Evolutionary conservation across 1,140 invertebrate genomes (phyloP), one percentile per base, ranked within the genome.

Genomic region (Pissodes strobi): DNA sequence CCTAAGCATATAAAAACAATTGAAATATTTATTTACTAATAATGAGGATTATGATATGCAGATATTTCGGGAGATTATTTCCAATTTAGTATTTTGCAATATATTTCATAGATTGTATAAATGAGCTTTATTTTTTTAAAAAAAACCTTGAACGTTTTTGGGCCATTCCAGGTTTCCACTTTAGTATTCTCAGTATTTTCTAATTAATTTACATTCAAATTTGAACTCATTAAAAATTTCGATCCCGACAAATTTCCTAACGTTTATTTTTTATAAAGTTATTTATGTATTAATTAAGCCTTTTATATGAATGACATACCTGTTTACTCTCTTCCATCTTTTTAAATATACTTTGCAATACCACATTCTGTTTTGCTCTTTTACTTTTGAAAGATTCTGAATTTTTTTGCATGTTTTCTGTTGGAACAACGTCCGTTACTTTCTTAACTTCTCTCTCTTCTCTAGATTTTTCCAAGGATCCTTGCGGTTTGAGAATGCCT

Each of bases 341-440:
- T 62, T 83, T 80, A 80, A 88, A 84, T 69, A 90, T 88, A 61
- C 89, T 88, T 73, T 91, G 90, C 81, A 93, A 63, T 2, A 76
- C 77, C 0, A 79, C 72, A 51, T 79, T 78, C 49, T 78, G 77
- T 27, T 74, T 74, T 0, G 70, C 64, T 51, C 75, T 58, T 69
- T 77, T 79, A 12, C 59, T 63, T 67, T 72, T 77, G 15, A 59
- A 49, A 1, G 60, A 19, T 19, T 76, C 73, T 38, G 45, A 23
- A 60, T 71, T 70, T 41, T 62, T 69, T 30, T 64, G 66, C 12
- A 43, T 17, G 38, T 15, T 46, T 48, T 62, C 25, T 5, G 15
- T 39, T 15, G 12, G 63, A 1, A 45, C 19, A 17, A 41, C 34
- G 0, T 19, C 9, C 4, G 25, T 57, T 9, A 55, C 64, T 39